Conservation (phyloP, 2,888 invertebrate species). For the Netelia fuscicornis region DNA sequence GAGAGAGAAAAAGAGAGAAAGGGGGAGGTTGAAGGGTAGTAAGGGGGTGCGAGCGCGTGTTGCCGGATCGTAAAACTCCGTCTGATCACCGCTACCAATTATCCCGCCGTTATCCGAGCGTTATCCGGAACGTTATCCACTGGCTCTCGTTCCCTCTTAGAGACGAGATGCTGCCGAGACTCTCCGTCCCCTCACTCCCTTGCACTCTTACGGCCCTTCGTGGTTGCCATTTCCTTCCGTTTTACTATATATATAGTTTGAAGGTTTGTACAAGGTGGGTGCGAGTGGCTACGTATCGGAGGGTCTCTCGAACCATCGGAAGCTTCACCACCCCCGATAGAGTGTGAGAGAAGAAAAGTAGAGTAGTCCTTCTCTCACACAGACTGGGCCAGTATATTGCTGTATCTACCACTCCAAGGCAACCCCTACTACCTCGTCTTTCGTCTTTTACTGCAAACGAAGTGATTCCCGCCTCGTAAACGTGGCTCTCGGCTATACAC, state of each 20-base stretch:
- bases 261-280: not conserved
- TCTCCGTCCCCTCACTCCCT: slow-evolving; percentile 33
- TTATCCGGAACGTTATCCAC: slow-evolving; percentile 83
- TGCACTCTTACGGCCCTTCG: slow-evolving; percentile 30
- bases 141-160: slow-evolving; percentile 62
- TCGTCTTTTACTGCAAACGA: slow-evolving; percentile 84
- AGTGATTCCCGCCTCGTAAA: slow-evolving; percentile 84
- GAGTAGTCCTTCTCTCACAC: slow-evolving; percentile 14
- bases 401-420: slow-evolving; percentile 58
- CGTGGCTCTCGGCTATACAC: slow-evolving; percentile 57
- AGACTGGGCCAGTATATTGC: slow-evolving; percentile 29
- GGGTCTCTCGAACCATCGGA: slow-evolving; percentile 52
- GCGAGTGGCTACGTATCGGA: slow-evolving; percentile 49
- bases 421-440: slow-evolving; percentile 72
- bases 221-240: slow-evolving; percentile 38
- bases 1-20: slow-evolving; percentile 53
- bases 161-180: slow-evolving; percentile 49
- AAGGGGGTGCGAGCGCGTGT: slow-evolving; percentile 78
- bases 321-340: slow-evolving; percentile 43
- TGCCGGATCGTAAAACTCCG: slow-evolving; percentile 84
- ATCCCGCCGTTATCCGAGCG: slow-evolving; percentile 83
- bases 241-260: slow-evolving; percentile 1
- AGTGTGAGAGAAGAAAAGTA: slow-evolving; percentile 56
- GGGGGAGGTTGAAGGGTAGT: slow-evolving; percentile 54
- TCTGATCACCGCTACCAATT: slow-evolving; percentile 85